Base-by-base conservation (phyloP, 1,140 invertebrate genomes). In the Stegodyphus dumicola region DNA sequence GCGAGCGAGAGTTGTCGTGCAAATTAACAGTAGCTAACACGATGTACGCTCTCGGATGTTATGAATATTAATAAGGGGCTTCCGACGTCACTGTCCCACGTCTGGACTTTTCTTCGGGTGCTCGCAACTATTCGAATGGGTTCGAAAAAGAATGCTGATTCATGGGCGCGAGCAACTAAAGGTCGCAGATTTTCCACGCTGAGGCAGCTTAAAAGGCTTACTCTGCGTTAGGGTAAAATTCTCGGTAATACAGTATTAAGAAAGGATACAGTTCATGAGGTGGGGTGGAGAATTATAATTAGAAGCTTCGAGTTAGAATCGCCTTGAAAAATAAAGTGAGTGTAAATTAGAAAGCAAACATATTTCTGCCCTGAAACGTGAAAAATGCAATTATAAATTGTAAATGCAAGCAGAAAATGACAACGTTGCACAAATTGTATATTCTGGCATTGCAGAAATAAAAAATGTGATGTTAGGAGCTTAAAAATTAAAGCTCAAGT, bases 11-110 rank as follows among this genome's bases (percentile, higher is more conserved):
- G 74, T 77, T 85, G 83, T 85, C 83, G 83, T 85, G 75, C 74
- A 70, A 85, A 85, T 85, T 85, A 85, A 85, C 83, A 71, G 74
- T 85, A 85, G 83, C 80, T 83, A 83, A 83, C 80, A 56, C 67
- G 71, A 66, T n/a, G 80, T 52, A 53, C 66, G 70, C 51, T 54
- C 60, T 69, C 13, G 75, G 83, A 76, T 77, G 83, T 69, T 64
- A 77, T 85, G 83, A 85, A 85, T 85, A 85, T 85, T 85, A 85
- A 85, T 85, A 77, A 77, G 75, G 56, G 56, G 9, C 56, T 60
- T 60, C 56, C 56, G 15, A 60, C 56, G 56, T 60, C 15, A 60
- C 56, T 60, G 56, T 60, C 56, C 56, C 9, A 5, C 33, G 33
- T 33, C 33, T 33, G 33, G 56, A 9, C 9, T 60, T 60, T 60